Base-by-base conservation (phyloP, 1,140 invertebrate genomes). In the Melanaphis sacchari region DNA sequence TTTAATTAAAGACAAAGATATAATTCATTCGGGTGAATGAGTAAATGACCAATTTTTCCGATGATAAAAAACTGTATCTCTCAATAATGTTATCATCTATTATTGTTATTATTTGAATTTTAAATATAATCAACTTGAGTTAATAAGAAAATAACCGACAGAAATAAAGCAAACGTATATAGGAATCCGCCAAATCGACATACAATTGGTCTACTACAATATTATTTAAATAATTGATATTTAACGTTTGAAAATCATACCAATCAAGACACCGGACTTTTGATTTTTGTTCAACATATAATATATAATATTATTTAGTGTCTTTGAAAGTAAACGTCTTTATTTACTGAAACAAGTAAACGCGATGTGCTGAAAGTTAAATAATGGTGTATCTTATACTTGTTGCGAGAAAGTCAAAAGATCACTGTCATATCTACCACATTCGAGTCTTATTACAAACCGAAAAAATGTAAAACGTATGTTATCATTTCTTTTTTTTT, bases 371-470 rank as follows among this genome's bases (percentile, higher is more conserved):
- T 2, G 7, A 87, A 46, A 87, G 59, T 89, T 90, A 24, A 59
- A 91, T 84, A 82, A 87, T 85, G n/a, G 49, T 76, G 59, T 91
- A 40, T 91, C 40, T 21, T 26, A 31, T 76, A 88, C 52, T 81
- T 90, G 81, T 87, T 88, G 88, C 89, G 24, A 7, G 22, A 52
- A 89, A 89, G 87, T 89, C 87, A 89, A 89, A 89, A 49, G 87
- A 89, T 89, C 46, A 52, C 87, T 52, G 87, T 89, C 87, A 89
- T n/a, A 52, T 22, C 2, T n/a, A 52, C 36, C 2, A 2, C 24
- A 9, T 89, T 36, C 31, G 36, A 22, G 41, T 89, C 46, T 38
- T 52, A 3, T 46, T 36, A 38, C 43, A 52, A 26, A 26, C 11
- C 43, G 2, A 52, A 89, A 38, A 52, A 89, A 89, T 52, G 46